Evolutionary conservation across 2,113 vertebrate species (phyloP).

Genomic region (Vidua chalybeata): DNA sequence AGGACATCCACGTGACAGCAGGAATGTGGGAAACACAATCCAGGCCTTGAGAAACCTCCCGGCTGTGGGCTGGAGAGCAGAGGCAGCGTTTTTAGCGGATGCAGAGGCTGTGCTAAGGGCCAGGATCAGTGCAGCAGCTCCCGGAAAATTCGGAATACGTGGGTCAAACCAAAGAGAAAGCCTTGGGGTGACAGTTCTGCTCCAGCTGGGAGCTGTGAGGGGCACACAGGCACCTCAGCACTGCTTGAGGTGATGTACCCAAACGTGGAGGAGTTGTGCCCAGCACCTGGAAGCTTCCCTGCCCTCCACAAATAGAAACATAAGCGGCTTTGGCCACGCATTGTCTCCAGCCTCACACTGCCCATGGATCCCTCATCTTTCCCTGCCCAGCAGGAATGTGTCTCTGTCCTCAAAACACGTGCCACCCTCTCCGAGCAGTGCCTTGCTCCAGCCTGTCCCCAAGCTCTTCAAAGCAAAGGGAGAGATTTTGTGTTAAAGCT

Average conservation of each 20-base stretch:
- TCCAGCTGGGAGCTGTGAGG: not conserved
- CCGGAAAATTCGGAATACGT: not conserved
- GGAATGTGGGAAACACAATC: constrained; percentile 6
- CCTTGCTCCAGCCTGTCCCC: not conserved
- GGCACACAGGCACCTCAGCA: accelerated
- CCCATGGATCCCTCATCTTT: accelerated
- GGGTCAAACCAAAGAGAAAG: not conserved
- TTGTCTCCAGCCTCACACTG: not conserved
- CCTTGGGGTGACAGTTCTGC: not conserved
- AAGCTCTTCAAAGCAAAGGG: not conserved
- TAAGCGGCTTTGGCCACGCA: not conserved
- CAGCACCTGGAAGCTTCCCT: not conserved
- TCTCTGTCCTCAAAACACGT: not conserved
- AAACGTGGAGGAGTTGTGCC: not conserved
- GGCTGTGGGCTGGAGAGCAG: not conserved
- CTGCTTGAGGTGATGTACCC: not conserved
- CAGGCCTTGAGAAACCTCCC: not conserved
- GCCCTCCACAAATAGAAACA: not conserved
- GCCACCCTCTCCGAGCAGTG: accelerated
- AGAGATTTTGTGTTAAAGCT: not conserved
- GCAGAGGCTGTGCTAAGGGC: not conserved
- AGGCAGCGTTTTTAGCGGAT: not conserved
- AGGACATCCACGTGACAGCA: not conserved
- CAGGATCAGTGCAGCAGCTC: not conserved
- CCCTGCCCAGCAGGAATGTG: not conserved